These are phyloP conservation scores for Trichosurus vulpecula DNA, from an alignment of 2,797 vertebrate genomes.

Conservation along the genomic window DNA sequence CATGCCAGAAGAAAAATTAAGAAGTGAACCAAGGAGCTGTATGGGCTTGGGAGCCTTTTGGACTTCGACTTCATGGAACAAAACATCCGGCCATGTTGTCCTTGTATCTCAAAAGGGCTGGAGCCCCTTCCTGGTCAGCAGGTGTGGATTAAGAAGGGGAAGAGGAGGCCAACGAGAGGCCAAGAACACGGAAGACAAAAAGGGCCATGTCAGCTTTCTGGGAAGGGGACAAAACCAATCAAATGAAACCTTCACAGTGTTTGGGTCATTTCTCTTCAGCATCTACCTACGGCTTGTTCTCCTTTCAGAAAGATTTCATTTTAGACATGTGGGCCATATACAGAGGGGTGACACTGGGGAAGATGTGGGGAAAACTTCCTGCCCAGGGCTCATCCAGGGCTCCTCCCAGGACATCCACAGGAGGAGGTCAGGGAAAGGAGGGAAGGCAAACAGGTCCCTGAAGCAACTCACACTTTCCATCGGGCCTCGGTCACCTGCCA, in stretches of 20 bases:
- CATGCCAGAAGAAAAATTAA: neutral
- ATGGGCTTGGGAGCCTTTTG: neutral
- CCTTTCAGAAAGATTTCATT: neutral
- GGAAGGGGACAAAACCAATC: neutral
- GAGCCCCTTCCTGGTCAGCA: neutral
- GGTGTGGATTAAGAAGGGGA: neutral
- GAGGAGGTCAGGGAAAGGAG: neutral
- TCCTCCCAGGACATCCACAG: neutral
- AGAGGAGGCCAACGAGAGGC: neutral
- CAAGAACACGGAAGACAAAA: neutral
- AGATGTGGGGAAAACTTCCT: neutral
- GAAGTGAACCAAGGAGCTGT: neutral
- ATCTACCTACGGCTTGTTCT: neutral
- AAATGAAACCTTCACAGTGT: fast-evolving
- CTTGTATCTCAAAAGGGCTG: too few relatives aligned
- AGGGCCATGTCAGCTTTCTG: neutral
- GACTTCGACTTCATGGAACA: too few relatives aligned
- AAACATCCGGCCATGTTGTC: too few relatives aligned
- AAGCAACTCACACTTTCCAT: neutral
- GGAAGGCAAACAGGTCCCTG: neutral
- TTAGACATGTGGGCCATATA: neutral
- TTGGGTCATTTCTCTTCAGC: neutral
- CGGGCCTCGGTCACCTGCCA: neutral
- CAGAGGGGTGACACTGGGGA: neutral
- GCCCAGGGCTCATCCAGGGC: neutral